Conservation (phyloP, 2,888 invertebrate species). For the Aphodius granarius region DNA sequence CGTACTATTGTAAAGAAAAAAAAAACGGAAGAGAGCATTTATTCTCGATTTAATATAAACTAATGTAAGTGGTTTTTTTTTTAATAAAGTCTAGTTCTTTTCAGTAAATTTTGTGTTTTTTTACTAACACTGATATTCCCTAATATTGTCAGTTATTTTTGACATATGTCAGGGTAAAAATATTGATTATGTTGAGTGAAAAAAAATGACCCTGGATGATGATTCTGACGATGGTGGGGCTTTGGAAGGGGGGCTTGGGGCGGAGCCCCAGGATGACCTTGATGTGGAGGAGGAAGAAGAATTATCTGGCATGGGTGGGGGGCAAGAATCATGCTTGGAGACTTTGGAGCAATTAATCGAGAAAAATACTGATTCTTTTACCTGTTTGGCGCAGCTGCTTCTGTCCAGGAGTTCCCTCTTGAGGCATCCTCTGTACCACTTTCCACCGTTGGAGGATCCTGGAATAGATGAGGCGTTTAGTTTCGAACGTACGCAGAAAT, state of each 20-base stretch:
- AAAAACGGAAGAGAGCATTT: not conserved
- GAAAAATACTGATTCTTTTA: constrained; percentile 48
- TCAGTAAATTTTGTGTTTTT: not conserved
- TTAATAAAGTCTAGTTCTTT: not conserved
- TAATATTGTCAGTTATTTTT: too few relatives aligned
- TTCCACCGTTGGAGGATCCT: constrained; percentile 50
- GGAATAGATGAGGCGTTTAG: constrained; percentile 50
- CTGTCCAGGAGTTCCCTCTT: constrained; percentile 55
- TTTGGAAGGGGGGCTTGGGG: not conserved
- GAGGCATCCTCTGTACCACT: constrained; percentile 55
- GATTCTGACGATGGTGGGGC: not conserved
- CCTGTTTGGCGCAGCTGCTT: constrained; percentile 48
- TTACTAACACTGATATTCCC: not conserved
- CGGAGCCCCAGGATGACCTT: not conserved
- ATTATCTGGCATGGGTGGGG: constrained; percentile 37
- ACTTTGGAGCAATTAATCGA: constrained; percentile 42
- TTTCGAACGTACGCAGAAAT: constrained; percentile 39
- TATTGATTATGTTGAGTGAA: not conserved
- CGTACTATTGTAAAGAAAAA: not conserved
- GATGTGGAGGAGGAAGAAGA: constrained; percentile 23
- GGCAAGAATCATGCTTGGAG: constrained; percentile 32
- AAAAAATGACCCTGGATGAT: not conserved
- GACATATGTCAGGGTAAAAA: not conserved
- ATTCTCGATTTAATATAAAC: not conserved
- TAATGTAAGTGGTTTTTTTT: not conserved